These are phyloP conservation scores for Labeo calbasu DNA, from an alignment of 2,797 vertebrate genomes.

Conservation along the genomic window DNA sequence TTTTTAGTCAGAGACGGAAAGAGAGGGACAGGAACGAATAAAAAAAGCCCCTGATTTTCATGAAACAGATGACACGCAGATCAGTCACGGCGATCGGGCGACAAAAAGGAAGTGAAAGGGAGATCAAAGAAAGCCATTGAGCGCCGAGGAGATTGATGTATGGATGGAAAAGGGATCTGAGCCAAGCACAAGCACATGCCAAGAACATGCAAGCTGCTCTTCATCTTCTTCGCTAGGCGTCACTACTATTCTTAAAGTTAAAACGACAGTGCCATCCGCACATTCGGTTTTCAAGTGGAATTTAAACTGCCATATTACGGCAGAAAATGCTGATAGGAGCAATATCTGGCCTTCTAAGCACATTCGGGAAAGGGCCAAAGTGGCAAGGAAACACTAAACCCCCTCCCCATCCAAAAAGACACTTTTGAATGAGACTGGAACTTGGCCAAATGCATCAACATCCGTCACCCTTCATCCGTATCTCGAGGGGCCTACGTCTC, in stretches of 20 bases:
- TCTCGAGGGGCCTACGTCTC: conserved; percentile 51
- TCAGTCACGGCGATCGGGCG: conserved; percentile 56
- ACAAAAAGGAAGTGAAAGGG: conserved; percentile 48
- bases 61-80: conserved; percentile 73
- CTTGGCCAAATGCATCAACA: conserved; percentile 34
- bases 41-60: conserved; percentile 68
- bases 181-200: conserved; percentile 48
- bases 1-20: conserved; percentile 54
- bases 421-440: conserved; percentile 50
- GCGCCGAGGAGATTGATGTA: conserved; percentile 55
- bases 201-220: conserved; percentile 59
- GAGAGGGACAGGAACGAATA: conserved; percentile 24
- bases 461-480: conserved; percentile 29
- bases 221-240: conserved; percentile 34
- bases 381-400: conserved; percentile 42
- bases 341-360: conserved; percentile 47
- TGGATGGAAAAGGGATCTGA: conserved; percentile 50
- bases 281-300: conserved; percentile 10
- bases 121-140: conserved; percentile 59
- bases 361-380: conserved; percentile 31
- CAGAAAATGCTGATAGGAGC: conserved; percentile 39
- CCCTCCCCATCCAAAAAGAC: conserved; percentile 42
- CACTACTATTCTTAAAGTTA: conserved; percentile 47
- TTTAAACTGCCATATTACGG: conserved; percentile 32
- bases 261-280: background rate